Evolutionary conservation across 2,888 invertebrate species (phyloP).

Genomic region (Hirtodrosophila trivittata): DNA sequence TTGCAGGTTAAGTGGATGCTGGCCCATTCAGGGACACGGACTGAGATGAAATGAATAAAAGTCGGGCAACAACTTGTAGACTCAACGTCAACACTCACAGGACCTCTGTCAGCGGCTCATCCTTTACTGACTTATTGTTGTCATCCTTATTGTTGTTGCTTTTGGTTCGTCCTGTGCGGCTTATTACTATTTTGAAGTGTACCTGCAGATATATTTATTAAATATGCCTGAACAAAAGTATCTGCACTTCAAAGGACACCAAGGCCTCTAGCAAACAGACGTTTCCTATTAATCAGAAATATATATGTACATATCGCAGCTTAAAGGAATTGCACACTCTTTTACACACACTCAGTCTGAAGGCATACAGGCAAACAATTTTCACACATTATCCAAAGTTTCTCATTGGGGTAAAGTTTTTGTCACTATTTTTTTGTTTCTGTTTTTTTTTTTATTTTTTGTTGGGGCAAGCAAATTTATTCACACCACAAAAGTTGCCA

Average conservation of each 20-base stretch:
- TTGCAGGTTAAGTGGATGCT: conserved; percentile 51
- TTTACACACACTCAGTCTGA: background rate
- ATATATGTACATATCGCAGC: conserved; percentile 46
- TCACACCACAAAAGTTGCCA: conserved; percentile 58
- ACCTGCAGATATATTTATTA: conserved; percentile 57
- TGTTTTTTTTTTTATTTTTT: conserved; percentile 7
- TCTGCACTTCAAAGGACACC: conserved; percentile 15
- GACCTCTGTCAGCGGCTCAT: conserved; percentile 14
- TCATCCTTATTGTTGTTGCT: conserved; percentile 5
- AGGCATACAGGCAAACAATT: conserved; percentile 25
- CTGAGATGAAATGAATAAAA: conserved; percentile 49
- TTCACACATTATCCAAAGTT: conserved; percentile 48
- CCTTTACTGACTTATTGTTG: conserved; percentile 2
- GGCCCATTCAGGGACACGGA: conserved; percentile 12
- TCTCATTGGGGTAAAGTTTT: conserved; percentile 30
- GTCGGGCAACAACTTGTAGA: conserved; percentile 28
- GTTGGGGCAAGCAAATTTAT: conserved; percentile 38
- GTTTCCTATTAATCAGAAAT: conserved; percentile 49
- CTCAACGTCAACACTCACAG: conserved; percentile 10
- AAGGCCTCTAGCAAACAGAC: conserved; percentile 17
- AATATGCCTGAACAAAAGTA: conserved; percentile 32
- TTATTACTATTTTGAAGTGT: conserved; percentile 72
- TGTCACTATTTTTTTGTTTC: background rate
- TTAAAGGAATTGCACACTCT: conserved; percentile 25
- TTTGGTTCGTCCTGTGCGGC: conserved; percentile 28